Percentiles rank a stretch among this genome's conserved stretches.
Evolutionary conservation across 2,888 invertebrate genomes (phyloP).

Genomic region (Heterodera filipjevi): DNA sequence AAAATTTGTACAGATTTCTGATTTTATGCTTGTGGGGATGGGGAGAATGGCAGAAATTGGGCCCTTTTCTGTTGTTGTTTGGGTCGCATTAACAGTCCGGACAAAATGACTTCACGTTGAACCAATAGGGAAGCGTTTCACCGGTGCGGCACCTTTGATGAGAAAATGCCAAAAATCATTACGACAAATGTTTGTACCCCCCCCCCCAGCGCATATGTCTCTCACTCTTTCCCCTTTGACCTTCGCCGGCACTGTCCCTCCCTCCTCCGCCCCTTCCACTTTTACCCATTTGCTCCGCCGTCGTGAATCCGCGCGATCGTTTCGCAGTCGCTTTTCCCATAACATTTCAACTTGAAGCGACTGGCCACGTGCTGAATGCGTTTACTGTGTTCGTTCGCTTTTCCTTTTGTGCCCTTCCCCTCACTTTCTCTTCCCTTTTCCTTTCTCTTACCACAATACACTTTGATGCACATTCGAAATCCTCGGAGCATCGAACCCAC

Average conservation of each 20-base stretch:
- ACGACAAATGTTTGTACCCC: background rate
- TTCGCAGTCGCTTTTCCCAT: constrained; percentile 64
- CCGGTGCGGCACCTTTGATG: constrained; percentile 49
- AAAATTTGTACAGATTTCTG: background rate
- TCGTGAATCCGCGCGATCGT: constrained; percentile 62
- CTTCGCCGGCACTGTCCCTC: background rate
- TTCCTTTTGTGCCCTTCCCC: background rate
- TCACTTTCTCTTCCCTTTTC: background rate
- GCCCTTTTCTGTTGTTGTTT: background rate
- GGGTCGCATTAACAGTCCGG: constrained; percentile 35
- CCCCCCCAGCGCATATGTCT: no score
- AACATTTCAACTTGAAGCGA: constrained; percentile 62
- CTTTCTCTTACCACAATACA: constrained; percentile 57
- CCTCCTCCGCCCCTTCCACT: background rate
- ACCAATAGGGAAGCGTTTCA: constrained; percentile 46
- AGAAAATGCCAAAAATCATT: background rate
- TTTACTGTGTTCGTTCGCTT: background rate
- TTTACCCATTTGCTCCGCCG: constrained; percentile 60
- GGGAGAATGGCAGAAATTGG: background rate
- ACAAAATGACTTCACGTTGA: constrained; percentile 44
- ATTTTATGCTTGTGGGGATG: background rate
- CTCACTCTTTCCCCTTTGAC: no score
- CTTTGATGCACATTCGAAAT: constrained; percentile 60
- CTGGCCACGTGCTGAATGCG: constrained; percentile 47
- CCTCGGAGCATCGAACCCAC: constrained; percentile 62